Conservation (phyloP, 2,888 invertebrate species). For the Luperina testacea region DNA sequence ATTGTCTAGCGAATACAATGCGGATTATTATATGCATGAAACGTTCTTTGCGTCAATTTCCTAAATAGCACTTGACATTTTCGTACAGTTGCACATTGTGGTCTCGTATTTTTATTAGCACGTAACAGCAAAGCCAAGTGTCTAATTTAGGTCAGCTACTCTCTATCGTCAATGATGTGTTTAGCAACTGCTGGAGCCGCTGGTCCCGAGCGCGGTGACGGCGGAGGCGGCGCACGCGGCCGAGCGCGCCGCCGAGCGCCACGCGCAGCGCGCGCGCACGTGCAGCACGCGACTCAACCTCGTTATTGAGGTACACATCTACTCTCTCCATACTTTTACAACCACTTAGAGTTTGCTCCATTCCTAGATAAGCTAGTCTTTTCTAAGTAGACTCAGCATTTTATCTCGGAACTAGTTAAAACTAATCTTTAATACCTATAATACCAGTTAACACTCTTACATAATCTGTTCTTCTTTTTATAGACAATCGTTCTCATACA, state of each 20-base stretch:
- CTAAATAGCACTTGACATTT: too few relatives aligned
- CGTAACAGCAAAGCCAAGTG: not conserved
- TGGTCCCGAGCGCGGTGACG: slow-evolving; percentile 78
- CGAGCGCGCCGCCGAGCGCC: slow-evolving; percentile 80
- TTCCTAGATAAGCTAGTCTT: not conserved
- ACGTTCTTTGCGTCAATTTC: not conserved
- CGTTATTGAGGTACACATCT: slow-evolving; percentile 20
- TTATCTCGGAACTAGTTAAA: not conserved
- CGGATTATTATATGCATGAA: too few relatives aligned
- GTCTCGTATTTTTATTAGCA: not conserved
- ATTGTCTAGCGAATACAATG: too few relatives aligned
- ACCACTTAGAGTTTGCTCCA: not conserved
- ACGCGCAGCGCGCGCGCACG: slow-evolving; percentile 79
- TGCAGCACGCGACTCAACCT: slow-evolving; percentile 86
- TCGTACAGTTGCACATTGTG: too few relatives aligned
- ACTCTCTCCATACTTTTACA: too few relatives aligned
- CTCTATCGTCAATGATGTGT: not conserved
- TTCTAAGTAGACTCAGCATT: not conserved
- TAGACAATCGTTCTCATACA: not conserved
- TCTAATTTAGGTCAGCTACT: not conserved
- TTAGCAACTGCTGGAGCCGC: slow-evolving; percentile 88
- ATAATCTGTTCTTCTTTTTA: not conserved
- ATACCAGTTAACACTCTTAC: not conserved
- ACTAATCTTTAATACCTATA: not conserved
- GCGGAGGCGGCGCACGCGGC: slow-evolving; percentile 78